Evolutionary conservation across 2,797 vertebrate species (phyloP).

Genomic region (Acestrorhynchus altus): DNA sequence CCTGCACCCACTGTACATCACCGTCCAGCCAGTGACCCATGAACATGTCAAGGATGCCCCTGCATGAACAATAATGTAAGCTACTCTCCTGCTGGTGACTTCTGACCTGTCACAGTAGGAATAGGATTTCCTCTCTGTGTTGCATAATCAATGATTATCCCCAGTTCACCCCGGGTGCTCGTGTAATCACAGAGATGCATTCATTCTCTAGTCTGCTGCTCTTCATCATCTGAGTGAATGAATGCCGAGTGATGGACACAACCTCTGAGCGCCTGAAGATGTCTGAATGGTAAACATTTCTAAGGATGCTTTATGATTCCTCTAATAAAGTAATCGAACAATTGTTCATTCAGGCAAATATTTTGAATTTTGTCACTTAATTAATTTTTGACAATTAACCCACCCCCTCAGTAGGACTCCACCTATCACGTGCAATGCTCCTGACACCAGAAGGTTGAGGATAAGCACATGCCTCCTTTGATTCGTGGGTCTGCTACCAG

Average conservation of each 20-base stretch:
- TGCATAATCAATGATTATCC: slow-evolving; percentile 9
- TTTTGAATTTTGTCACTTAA: too few species aligned
- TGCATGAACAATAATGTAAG: not conserved
- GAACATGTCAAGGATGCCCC: not conserved
- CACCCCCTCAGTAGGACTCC: too few species aligned
- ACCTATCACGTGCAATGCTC: too few species aligned
- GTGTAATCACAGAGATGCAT: slow-evolving; percentile 17
- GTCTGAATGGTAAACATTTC: not conserved
- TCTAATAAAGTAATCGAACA: not conserved
- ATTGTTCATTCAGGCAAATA: too few species aligned
- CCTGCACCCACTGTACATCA: not conserved
- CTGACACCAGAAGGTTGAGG: too few species aligned
- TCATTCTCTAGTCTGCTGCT: not conserved
- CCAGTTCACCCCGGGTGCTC: not conserved
- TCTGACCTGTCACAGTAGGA: slow-evolving; percentile 1
- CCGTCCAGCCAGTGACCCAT: not conserved
- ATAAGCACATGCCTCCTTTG: too few species aligned
- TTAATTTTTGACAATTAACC: too few species aligned
- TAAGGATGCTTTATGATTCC: too few species aligned
- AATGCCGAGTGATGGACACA: not conserved
- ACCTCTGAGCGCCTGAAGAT: not conserved
- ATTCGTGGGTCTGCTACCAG: too few species aligned
- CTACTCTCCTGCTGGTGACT: not conserved
- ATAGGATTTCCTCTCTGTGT: slow-evolving; percentile 16
- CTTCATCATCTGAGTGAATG: slow-evolving; percentile 11